phyloP scores from a whole-genome alignment of 2,797 vertebrate genomes.

The Bovichtus diacanthus region DNA sequence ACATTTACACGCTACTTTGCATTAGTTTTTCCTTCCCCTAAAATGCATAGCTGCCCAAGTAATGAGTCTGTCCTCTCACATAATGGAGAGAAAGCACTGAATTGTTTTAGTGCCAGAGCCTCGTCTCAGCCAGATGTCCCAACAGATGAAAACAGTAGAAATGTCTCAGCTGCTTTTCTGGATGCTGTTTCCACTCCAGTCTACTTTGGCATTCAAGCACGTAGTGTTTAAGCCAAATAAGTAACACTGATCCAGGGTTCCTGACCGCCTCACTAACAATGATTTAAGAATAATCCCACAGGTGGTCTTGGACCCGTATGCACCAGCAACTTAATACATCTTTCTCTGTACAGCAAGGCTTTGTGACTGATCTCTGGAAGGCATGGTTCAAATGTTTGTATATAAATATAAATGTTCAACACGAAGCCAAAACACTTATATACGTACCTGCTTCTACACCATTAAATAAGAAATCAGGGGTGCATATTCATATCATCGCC shows the following conservation, averaged over 20 bases:
- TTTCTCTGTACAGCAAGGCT: neutral
- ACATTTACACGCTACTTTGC: neutral
- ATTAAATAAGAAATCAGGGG: neutral
- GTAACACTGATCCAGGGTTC: slow-evolving; percentile 19
- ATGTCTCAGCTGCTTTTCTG: slow-evolving; percentile 48
- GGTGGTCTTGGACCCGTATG: slow-evolving; percentile 14
- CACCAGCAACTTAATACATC: neutral
- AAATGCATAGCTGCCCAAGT: neutral
- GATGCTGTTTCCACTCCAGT: slow-evolving; percentile 37
- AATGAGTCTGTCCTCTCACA: neutral
- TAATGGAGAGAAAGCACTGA: neutral
- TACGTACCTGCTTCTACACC: neutral
- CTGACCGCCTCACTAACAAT: slow-evolving; percentile 23
- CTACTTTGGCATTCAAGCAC: slow-evolving; percentile 1
- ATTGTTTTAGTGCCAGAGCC: slow-evolving; percentile 20
- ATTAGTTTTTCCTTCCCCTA: no score
- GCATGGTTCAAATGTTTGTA: neutral
- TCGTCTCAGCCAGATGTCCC: slow-evolving; percentile 49
- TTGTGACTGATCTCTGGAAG: neutral
- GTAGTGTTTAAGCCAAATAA: slow-evolving; percentile 23
- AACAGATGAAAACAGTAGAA: slow-evolving; percentile 46
- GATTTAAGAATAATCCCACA: slow-evolving; percentile 14
- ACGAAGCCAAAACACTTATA: neutral
- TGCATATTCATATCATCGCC: neutral
- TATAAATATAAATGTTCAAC: neutral